Percentiles rank a stretch among this genome's conserved stretches.
These are phyloP conservation scores for Chrysomela aeneicollis DNA, from an alignment of 2,888 invertebrate species.

Conservation along the genomic window DNA sequence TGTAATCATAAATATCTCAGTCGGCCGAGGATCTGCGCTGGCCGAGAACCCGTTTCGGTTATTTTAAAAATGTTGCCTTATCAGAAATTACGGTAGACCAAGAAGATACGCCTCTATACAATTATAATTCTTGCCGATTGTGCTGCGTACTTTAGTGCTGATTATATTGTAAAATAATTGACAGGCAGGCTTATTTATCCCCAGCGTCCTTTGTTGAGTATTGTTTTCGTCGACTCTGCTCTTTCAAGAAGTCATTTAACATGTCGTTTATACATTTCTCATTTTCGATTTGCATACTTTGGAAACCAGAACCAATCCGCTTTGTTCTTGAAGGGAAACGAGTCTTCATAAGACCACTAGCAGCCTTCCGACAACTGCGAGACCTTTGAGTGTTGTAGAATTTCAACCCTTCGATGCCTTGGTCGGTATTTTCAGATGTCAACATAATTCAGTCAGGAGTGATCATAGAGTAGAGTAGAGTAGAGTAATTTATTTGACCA, in stretches of 20 bases:
- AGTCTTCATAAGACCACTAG: not conserved
- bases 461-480: no score
- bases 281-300: constrained; percentile 33
- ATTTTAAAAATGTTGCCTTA: constrained; percentile 57
- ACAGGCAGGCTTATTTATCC: constrained; percentile 52
- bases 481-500: no score
- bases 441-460: no score
- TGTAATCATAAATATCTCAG: constrained; percentile 59
- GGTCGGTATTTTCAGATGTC: no score
- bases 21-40: constrained; percentile 52
- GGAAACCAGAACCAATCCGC: constrained; percentile 27
- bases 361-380: not conserved
- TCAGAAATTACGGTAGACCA: constrained; percentile 57
- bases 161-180: constrained; percentile 59
- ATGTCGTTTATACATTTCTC: constrained; percentile 35
- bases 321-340: constrained; percentile 1
- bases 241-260: constrained; percentile 38
- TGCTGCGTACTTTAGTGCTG: constrained; percentile 54
- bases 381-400: no score
- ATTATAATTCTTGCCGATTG: constrained; percentile 57
- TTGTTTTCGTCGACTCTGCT: constrained; percentile 39
- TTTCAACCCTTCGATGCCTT: no score
- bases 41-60: constrained; percentile 56
- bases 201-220: constrained; percentile 33
- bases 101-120: constrained; percentile 55